Percentiles rank a stretch among this genome's conserved stretches.
Evolutionary conservation across 1,140 invertebrate genomes (phyloP).

Genomic region (Colletes gigas): DNA sequence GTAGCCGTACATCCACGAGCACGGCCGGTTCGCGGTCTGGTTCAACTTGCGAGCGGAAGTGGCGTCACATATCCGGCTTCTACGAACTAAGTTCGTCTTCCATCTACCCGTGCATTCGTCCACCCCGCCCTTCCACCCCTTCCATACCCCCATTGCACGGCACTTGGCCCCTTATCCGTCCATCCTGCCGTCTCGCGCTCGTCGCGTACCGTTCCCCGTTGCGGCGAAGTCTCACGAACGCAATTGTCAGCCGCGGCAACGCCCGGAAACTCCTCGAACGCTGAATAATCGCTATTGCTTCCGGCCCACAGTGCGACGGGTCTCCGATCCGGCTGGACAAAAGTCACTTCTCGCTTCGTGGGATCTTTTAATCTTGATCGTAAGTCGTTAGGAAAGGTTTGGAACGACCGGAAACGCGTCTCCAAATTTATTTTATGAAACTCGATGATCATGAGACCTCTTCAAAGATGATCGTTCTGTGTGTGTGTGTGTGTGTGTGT

Average conservation of each 20-base stretch:
- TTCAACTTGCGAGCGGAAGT: conserved; percentile 62
- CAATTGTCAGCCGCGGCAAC: conserved; percentile 69
- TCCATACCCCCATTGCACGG: not conserved
- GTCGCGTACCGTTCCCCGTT: conserved; percentile 49
- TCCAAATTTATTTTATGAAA: too few relatives aligned
- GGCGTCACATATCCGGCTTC: conserved; percentile 67
- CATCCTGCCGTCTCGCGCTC: not conserved
- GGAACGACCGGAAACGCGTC: too few relatives aligned
- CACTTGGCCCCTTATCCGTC: conserved; percentile 25
- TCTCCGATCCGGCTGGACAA: too few relatives aligned
- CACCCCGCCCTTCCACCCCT: not conserved
- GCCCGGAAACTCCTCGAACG: conserved; percentile 29
- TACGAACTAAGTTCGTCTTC: conserved; percentile 60
- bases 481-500: too few relatives aligned
- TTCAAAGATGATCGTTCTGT: too few relatives aligned
- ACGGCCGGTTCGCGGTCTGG: conserved; percentile 37
- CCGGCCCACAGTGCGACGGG: conserved; percentile 38
- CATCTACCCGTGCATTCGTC: conserved; percentile 34
- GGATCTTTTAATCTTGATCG: too few relatives aligned
- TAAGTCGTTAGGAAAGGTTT: too few relatives aligned
- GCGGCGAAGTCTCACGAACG: conserved; percentile 60
- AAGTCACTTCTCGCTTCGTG: too few relatives aligned
- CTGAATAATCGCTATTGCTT: conserved; percentile 49
- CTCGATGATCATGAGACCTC: too few relatives aligned
- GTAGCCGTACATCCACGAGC: conserved; percentile 41